phyloP scores from a whole-genome alignment of 2,797 vertebrate genomes.

The Coregonus suidteri region DNA sequence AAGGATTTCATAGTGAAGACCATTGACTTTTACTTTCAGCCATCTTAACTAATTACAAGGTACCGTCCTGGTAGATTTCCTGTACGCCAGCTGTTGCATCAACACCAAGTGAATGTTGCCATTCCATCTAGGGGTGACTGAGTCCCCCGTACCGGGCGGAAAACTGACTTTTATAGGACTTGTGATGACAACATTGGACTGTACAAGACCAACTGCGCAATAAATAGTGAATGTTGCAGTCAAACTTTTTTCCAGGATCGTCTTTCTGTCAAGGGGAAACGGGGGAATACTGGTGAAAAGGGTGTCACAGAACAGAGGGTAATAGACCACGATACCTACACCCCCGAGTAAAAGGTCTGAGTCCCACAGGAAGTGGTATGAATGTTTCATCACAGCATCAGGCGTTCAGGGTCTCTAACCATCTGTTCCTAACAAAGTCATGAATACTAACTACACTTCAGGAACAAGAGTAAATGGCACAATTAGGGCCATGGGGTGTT shows the following conservation, averaged over 20 bases:
- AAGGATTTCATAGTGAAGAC: slow-evolving; percentile 27
- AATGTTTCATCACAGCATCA: slow-evolving; percentile 45
- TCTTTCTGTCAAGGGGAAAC: slow-evolving; percentile 59
- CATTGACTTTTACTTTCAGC: slow-evolving; percentile 41
- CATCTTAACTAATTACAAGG: slow-evolving; percentile 32
- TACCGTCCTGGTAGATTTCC: slow-evolving; percentile 48
- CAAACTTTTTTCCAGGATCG: slow-evolving; percentile 72
- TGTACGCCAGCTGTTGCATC: slow-evolving; percentile 64
- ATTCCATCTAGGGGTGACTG: slow-evolving; percentile 28
- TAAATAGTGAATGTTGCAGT: slow-evolving; percentile 79
- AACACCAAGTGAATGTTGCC: slow-evolving; percentile 50
- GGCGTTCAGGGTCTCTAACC: slow-evolving; percentile 48
- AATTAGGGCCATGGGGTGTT: neutral
- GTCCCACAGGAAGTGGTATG: slow-evolving; percentile 50
- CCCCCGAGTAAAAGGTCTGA: slow-evolving; percentile 55
- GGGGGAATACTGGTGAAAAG: slow-evolving; percentile 48
- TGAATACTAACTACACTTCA: slow-evolving; percentile 19
- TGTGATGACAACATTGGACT: slow-evolving; percentile 66
- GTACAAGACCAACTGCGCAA: slow-evolving; percentile 74
- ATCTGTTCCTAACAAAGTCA: slow-evolving; percentile 58
- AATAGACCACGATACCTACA: slow-evolving; percentile 52
- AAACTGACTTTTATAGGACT: slow-evolving; percentile 42
- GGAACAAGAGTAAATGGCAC: neutral
- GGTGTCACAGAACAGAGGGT: neutral
- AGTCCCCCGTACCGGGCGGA: slow-evolving; percentile 28